A percentile compares a stretch with the other conserved stretches of the same genome.
Evolutionary conservation across 2,797 vertebrate species (phyloP).

Genomic region (Sylvilagus floridanus): DNA sequence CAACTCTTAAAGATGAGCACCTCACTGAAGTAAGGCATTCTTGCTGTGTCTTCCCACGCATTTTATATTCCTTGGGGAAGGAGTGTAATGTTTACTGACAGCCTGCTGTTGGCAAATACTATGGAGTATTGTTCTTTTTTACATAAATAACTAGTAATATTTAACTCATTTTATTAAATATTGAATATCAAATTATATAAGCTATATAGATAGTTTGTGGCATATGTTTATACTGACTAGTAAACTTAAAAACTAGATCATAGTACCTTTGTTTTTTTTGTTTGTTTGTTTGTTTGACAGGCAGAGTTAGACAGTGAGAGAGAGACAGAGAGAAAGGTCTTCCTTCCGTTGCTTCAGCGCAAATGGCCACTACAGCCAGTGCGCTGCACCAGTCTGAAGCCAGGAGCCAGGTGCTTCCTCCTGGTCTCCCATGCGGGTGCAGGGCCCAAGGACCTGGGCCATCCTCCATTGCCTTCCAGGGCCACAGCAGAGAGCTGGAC

Average conservation of each 20-base stretch:
- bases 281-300: too few species aligned
- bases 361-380: too few species aligned
- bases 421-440: too few species aligned
- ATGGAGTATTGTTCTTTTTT: background rate
- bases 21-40: background rate
- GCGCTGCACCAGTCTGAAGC: too few species aligned
- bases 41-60: background rate
- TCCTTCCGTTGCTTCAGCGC: too few species aligned
- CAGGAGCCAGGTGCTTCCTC: too few species aligned
- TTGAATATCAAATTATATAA: background rate
- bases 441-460: too few species aligned
- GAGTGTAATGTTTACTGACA: background rate
- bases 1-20: background rate
- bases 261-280: background rate
- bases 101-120: background rate
- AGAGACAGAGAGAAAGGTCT: too few species aligned
- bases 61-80: background rate
- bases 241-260: background rate
- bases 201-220: background rate
- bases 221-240: background rate
- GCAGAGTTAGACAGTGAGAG: too few species aligned
- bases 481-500: too few species aligned
- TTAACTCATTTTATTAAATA: conserved; percentile 4
- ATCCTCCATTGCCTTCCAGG: too few species aligned
- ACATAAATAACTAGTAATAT: background rate